phyloP scores from a whole-genome alignment of 2,797 vertebrate species.

The Gouania willdenowi region DNA sequence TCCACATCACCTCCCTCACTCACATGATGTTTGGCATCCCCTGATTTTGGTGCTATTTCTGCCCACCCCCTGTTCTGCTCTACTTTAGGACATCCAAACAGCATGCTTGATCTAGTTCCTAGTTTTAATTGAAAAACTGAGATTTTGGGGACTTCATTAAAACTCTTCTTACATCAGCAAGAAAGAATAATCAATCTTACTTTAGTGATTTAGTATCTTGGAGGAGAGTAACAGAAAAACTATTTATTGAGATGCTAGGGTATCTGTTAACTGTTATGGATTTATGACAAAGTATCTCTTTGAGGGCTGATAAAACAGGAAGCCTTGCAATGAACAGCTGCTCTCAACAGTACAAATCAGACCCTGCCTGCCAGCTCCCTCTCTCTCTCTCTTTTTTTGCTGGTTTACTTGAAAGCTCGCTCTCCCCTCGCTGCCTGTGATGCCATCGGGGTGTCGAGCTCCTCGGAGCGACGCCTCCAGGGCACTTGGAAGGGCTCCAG shows the following conservation, averaged over 20 bases:
- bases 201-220: not conserved
- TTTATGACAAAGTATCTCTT: conserved; percentile 40
- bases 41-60: conserved; percentile 37
- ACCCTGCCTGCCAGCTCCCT: conserved; percentile 19
- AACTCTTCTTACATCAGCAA: not conserved
- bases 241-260: conserved; percentile 3
- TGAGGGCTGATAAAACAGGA: conserved; percentile 45
- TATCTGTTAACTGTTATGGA: conserved; percentile 22
- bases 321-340: conserved; percentile 54
- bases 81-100: conserved; percentile 1
- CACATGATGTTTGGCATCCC: conserved; percentile 16
- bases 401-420: conserved; percentile 25
- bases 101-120: conserved; percentile 1
- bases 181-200: not conserved
- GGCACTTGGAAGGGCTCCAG: conserved; percentile 65
- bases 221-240: not conserved
- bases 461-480: conserved; percentile 38
- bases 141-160: not conserved
- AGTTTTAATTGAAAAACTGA: not conserved
- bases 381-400: conserved; percentile 10
- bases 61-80: conserved; percentile 11
- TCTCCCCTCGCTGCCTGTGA: conserved; percentile 19
- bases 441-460: conserved; percentile 24
- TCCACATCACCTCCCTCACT: conserved; percentile 38
- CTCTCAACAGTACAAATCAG: conserved; percentile 46